Percentiles rank a stretch among this genome's conserved stretches.
These are phyloP conservation scores for Morone saxatilis DNA, from an alignment of 2,113 vertebrate genomes.

Conservation along the genomic window DNA sequence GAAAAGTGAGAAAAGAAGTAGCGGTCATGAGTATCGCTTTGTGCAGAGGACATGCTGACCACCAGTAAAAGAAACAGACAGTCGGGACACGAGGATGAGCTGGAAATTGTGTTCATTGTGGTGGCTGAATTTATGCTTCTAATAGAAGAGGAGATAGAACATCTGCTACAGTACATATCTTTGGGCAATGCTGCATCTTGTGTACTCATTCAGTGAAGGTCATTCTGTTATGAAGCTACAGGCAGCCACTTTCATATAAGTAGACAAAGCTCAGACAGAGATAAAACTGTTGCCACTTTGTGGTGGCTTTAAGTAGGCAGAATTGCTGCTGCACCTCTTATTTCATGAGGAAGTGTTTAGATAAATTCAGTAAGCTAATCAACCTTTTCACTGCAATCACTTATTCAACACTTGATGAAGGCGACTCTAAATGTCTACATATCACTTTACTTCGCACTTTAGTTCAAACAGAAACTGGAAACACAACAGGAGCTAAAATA, in stretches of 20 bases:
- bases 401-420: slow-evolving; percentile 17
- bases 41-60: slow-evolving; percentile 4
- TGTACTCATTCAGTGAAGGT: slow-evolving; percentile 1
- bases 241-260: not conserved
- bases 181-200: not conserved
- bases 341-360: not conserved
- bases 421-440: not conserved
- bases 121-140: not conserved
- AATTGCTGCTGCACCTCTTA: not conserved
- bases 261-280: not conserved
- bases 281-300: not conserved
- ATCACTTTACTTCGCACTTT: not conserved
- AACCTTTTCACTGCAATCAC: slow-evolving; percentile 30
- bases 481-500: not conserved
- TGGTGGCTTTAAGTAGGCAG: not conserved
- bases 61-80: not conserved
- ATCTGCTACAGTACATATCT: slow-evolving; percentile 7
- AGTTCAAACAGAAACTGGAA: not conserved
- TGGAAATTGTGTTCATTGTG: slow-evolving; percentile 6
- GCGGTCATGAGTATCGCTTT: not conserved
- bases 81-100: not conserved
- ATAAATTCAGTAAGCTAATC: not conserved
- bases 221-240: not conserved
- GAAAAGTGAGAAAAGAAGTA: not conserved
- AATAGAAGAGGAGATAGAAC: slow-evolving; percentile 3